Evolutionary conservation across 2,797 vertebrate species (phyloP), one percentile per base, ranked within the genome.

Genomic region (Knipowitschia caucasica): DNA sequence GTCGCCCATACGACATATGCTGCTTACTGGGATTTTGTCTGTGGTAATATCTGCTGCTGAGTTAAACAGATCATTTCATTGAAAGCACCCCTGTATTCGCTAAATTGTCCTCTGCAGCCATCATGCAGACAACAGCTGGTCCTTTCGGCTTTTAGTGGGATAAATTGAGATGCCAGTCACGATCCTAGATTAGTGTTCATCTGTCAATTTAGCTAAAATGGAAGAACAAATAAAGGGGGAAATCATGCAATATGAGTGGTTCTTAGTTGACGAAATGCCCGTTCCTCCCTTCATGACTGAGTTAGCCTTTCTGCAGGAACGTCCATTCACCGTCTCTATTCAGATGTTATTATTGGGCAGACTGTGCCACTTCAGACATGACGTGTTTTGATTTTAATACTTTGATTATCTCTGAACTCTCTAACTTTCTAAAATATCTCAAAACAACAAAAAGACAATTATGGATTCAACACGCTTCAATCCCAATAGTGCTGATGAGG

Each of bases 121-220:
- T 33, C 53, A 31, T 35, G 42, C 53, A 35, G 53, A 45, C 56
- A 55, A 46, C 56, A 60, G 57, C 46, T 67, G 47, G 17, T 42
- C 47, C 35, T 35, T 18, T 40, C 8, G 17, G 17, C 17, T 49
- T 56, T 42, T 31, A 42, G 21, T 51, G 64, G 34, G 27, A 46
- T 51, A 24, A 45, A 23, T 49, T 18, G 34, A 59, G 40, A 49
- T 67, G 49, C 39, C 58, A 49, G 26, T 67, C 57, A 67, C 34
- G 33, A 14, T 35, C n/a, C 20, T 3, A 33, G 26, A 53, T 62
- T 53, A 27, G 24, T 36, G 49, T 54, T 46, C 33, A 36, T 27
- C 50, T 43, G 23, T 49, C 24, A 35, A 24, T 46, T 43, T 49
- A 56, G 23, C 43, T 57, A 36, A 44, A 29, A 39, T 36, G 56